Evolutionary conservation across 1,140 invertebrate species (phyloP).

Genomic region (Metopolophium dirhodum): DNA sequence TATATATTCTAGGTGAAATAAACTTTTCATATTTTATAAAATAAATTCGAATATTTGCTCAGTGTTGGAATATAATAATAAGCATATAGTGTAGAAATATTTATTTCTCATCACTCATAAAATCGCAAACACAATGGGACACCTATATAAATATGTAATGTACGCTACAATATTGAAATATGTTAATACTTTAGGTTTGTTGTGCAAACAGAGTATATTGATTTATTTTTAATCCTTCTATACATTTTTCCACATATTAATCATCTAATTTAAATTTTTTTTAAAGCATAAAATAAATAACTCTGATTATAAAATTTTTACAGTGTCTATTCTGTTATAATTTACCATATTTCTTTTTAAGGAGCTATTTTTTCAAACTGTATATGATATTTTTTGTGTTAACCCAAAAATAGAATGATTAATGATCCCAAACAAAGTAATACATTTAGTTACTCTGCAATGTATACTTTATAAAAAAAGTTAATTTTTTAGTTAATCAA

Average conservation of each 20-base stretch:
- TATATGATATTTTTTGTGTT: neutral
- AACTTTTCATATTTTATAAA: neutral
- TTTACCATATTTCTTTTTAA: neutral
- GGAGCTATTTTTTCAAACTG: neutral
- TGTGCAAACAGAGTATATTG: neutral
- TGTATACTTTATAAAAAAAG: neutral
- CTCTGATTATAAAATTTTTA: neutral
- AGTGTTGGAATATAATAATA: neutral
- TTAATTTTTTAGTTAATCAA: neutral
- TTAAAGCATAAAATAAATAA: neutral
- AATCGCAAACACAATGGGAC: neutral
- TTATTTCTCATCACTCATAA: constrained; percentile 6
- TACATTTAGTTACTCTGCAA: neutral
- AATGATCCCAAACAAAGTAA: neutral
- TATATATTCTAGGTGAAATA: neutral
- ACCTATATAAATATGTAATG: neutral
- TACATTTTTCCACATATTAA: neutral
- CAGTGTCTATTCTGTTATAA: neutral
- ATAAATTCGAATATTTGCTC: neutral
- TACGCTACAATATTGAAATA: neutral
- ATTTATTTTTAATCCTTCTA: neutral
- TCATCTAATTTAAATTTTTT: neutral
- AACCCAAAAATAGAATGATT: constrained; percentile 9
- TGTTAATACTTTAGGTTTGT: neutral
- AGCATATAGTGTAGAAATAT: neutral